These are phyloP conservation scores for Pterostichus niger DNA, from an alignment of 2,888 invertebrate species.

Conservation along the genomic window DNA sequence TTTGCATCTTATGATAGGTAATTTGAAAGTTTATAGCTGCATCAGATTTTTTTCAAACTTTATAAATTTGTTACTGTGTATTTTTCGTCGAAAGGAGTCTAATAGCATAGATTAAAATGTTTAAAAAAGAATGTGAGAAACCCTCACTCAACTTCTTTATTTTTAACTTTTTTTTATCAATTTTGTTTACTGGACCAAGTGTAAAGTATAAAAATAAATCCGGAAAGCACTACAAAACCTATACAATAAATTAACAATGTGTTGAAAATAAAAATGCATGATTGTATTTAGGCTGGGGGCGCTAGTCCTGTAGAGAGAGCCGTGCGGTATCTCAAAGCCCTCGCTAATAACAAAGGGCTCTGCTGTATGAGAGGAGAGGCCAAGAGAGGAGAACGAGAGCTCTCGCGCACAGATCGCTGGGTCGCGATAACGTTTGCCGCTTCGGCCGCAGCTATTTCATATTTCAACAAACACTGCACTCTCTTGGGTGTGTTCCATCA, in stretches of 20 bases:
- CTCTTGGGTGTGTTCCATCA: constrained; percentile 73
- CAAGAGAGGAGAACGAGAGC: constrained; percentile 29
- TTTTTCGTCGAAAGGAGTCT: no score
- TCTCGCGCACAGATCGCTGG: constrained; percentile 54
- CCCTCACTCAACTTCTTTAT: no score
- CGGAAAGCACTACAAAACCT: neutral
- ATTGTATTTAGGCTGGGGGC: constrained; percentile 44
- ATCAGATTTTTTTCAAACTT: no score
- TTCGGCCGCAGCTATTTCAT: constrained; percentile 75
- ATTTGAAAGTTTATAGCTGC: no score
- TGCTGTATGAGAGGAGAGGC: constrained; percentile 18
- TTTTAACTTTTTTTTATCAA: no score
- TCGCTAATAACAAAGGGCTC: constrained; percentile 62
- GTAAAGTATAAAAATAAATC: neutral
- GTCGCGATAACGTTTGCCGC: constrained; percentile 65
- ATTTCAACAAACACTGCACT: constrained; percentile 75
- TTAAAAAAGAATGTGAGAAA: no score
- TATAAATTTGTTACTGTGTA: no score
- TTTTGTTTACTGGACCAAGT: neutral
- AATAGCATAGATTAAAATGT: no score
- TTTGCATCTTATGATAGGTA: no score
- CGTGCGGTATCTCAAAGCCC: constrained; percentile 47
- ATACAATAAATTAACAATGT: constrained; percentile 14
- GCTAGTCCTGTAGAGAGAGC: constrained; percentile 16
- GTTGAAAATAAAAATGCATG: constrained; percentile 38